phyloP scores from a whole-genome alignment of 1,140 invertebrate genomes.

The Lordiphosa collinella region DNA sequence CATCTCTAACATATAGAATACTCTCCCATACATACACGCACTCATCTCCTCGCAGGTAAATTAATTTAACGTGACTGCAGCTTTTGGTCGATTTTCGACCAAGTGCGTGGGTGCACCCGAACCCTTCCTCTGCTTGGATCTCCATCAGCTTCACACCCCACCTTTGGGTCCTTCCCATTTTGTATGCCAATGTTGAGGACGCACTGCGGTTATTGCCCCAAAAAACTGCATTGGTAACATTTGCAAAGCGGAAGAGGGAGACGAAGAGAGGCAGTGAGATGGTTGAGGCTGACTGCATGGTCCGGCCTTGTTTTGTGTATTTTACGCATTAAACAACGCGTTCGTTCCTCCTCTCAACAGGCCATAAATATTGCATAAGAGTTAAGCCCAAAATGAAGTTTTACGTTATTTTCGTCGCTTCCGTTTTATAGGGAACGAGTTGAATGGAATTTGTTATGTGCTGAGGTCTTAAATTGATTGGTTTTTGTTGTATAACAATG shows the following conservation, averaged over 20 bases:
- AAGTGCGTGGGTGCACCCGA: conserved; percentile 35
- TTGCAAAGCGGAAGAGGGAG: not conserved
- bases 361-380: conserved; percentile 58
- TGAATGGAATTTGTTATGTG: not conserved
- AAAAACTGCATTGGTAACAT: conserved; percentile 50
- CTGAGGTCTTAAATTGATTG: not conserved
- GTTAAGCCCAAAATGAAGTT: conserved; percentile 40
- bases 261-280: too few relatives aligned
- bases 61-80: conserved; percentile 77
- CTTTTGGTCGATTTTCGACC: conserved; percentile 70
- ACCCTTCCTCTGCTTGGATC: not conserved
- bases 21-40: conserved; percentile 14
- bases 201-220: conserved; percentile 65
- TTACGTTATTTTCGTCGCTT: conserved; percentile 32
- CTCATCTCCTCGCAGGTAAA: conserved; percentile 47
- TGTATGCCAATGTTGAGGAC: conserved; percentile 60
- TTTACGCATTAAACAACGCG: conserved; percentile 64
- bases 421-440: conserved; percentile 9
- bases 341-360: not conserved
- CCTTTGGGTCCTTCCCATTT: conserved; percentile 6
- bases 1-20: conserved; percentile 18
- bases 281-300: not conserved
- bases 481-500: not conserved
- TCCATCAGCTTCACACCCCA: not conserved
- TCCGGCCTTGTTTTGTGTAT: conserved; percentile 48